Percentiles rank a stretch among this genome's conserved stretches.
Conservation (phyloP, 2,113 vertebrate species). For the Carassius carassius region DNA sequence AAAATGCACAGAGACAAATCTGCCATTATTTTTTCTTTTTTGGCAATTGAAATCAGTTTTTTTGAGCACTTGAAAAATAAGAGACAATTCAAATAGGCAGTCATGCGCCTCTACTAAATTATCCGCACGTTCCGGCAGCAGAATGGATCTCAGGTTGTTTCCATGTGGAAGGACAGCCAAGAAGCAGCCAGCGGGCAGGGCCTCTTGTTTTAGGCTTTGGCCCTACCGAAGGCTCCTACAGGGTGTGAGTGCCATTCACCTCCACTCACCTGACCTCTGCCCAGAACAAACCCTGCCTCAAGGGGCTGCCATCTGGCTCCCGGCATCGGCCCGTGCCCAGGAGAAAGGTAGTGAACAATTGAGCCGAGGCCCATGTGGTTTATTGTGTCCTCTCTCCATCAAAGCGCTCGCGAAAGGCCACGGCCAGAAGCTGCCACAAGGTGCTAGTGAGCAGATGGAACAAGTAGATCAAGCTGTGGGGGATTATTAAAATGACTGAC, state of each 20-base stretch:
- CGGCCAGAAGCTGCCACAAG: conserved; percentile 69
- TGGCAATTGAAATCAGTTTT: neutral
- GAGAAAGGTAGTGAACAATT: conserved; percentile 70
- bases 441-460: conserved; percentile 82
- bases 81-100: conserved; percentile 18
- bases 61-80: conserved; percentile 16
- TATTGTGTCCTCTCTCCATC: conserved; percentile 77
- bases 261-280: conserved; percentile 70
- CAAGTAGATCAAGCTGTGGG: conserved; percentile 85
- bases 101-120: conserved; percentile 16
- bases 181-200: conserved; percentile 63
- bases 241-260: conserved; percentile 69
- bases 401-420: conserved; percentile 72
- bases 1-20: conserved; percentile 6
- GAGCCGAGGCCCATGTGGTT: conserved; percentile 64
- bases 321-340: conserved; percentile 51
- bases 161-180: conserved; percentile 61
- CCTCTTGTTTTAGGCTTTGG: conserved; percentile 66
- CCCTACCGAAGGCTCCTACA: conserved; percentile 60
- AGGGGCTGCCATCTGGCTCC: conserved; percentile 79
- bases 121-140: conserved; percentile 40
- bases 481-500: conserved; percentile 86
- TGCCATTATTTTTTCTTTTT: neutral
- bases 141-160: conserved; percentile 57
- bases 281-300: conserved; percentile 68